Evolutionary conservation across 1,140 invertebrate species (phyloP), one percentile per base, ranked within the genome.

Genomic region (Neoseiulus cucumeris): DNA sequence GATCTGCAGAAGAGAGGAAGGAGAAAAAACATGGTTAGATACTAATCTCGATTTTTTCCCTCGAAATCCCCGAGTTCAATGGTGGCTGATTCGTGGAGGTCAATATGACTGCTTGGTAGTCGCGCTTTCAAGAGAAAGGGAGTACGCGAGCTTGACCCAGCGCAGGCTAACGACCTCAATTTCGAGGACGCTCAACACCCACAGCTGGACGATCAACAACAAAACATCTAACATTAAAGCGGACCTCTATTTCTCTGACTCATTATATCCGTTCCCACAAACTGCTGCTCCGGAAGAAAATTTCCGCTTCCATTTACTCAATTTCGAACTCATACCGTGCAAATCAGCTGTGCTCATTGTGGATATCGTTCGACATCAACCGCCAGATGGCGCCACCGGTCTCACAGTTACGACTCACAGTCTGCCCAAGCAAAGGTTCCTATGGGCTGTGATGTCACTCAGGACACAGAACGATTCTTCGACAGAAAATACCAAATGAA

Each of bases 401-500:
- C 17, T n/a, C 51, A 59, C 9, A 4, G 33, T 39, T 9, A 33
- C 22, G 12, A 20, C 51, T n/a, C 51, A 14, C 33, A 33, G 51
- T 33, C 51, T 59, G 51, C 51, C 51, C 51, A 29, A 25, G 33
- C 22, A 59, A 59, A 59, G 51, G 51, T 59, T 59, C 14, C 33
- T 25, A 25, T 59, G 28, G 45, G 28, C 18, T 47, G 4, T 47
- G 45, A 59, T 59, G 51, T 59, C 51, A 59, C 33, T 59, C 33
- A 6, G 14, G 25, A 25, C 51, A 59, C 2, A 20, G 28, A 14
- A 47, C 28, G 14, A 33, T 25, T 59, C 33, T 59, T 47, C 33
- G 14, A 25, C 22, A 59, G 51, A 17, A 59, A 25, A 14, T 20
- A 29, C 17, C 51, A 25, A 17, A 22, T 2, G 51, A 25, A 33